phyloP scores from a whole-genome alignment of 2,888 invertebrate species.

The Perizoma flavofasciatum region DNA sequence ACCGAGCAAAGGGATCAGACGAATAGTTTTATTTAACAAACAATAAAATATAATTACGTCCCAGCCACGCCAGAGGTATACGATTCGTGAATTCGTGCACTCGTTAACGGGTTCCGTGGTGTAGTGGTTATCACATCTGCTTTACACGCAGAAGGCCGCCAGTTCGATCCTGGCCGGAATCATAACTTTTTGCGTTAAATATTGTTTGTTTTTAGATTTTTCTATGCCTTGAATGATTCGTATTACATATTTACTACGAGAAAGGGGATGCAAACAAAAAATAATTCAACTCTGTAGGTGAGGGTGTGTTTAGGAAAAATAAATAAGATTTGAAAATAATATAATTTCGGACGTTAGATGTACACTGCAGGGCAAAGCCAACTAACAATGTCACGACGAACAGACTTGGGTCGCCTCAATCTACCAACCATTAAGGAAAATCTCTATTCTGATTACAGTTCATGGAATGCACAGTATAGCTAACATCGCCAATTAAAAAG shows the following conservation, averaged over 20 bases:
- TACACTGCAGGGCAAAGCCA: no score
- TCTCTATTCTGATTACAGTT: background rate
- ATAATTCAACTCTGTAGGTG: no score
- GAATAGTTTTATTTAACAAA: background rate
- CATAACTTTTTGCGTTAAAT: constrained; percentile 55
- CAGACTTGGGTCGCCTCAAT: no score
- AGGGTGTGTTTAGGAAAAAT: no score
- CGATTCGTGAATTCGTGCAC: background rate
- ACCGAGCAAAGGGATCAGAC: no score
- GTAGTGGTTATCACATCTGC: constrained; percentile 96
- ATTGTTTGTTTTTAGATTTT: background rate
- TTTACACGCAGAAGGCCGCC: constrained; percentile 85
- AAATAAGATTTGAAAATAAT: no score
- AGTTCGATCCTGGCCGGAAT: constrained; percentile 82
- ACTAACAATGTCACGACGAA: no score
- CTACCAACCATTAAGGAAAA: no score
- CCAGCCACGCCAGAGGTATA: background rate
- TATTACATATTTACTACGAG: no score
- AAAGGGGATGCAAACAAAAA: no score
- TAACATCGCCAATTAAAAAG: background rate
- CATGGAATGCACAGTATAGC: background rate
- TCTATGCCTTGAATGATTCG: no score
- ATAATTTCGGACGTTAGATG: no score
- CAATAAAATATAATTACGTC: background rate
- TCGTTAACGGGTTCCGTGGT: constrained; percentile 85